Evolutionary conservation across 2,888 invertebrate species (phyloP).

Genomic region (Mactromeris polynyma): DNA sequence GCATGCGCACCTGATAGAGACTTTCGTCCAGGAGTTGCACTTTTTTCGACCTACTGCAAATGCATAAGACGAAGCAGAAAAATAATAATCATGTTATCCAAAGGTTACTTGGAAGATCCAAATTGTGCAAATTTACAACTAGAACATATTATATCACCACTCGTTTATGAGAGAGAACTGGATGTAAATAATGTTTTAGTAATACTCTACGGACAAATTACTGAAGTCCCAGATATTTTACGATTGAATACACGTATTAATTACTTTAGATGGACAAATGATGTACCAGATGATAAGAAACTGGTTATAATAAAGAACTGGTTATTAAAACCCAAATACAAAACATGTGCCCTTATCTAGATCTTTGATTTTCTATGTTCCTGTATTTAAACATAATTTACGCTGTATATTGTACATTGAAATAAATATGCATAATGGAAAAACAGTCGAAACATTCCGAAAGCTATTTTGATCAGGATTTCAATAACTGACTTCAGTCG

Average conservation of each 20-base stretch:
- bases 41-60: background rate
- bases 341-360: background rate
- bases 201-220: background rate
- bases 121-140: slow-evolving; percentile 24
- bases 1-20: slow-evolving; percentile 13
- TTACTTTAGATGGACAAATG: slow-evolving; percentile 12
- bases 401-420: too few relatives aligned
- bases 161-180: background rate
- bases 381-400: too few relatives aligned
- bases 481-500: too few relatives aligned
- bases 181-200: background rate
- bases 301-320: background rate
- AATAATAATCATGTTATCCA: slow-evolving; percentile 23
- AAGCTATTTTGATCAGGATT: too few relatives aligned
- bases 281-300: background rate
- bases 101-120: slow-evolving; percentile 13
- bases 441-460: too few relatives aligned
- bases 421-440: too few relatives aligned
- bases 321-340: background rate
- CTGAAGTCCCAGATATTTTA: slow-evolving; percentile 3
- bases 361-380: too few relatives aligned
- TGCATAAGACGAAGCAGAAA: slow-evolving; percentile 13
- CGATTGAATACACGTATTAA: slow-evolving; percentile 16
- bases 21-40: background rate
- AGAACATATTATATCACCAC: slow-evolving; percentile 31